Base-by-base conservation (phyloP, 2,888 invertebrate species). In the Ectemnius lituratus region DNA sequence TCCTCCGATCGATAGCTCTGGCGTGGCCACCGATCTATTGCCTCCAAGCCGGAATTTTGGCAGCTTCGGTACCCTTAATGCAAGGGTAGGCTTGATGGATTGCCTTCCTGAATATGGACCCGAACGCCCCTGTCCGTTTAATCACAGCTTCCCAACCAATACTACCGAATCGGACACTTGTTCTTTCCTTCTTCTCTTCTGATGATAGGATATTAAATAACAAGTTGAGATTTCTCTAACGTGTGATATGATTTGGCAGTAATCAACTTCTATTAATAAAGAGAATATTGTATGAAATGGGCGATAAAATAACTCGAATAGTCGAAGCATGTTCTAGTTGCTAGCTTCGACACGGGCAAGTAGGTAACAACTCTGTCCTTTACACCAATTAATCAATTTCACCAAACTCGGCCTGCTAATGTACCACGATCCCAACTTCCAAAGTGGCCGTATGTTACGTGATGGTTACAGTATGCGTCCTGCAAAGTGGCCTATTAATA, bases 1-100 rank as follows among this genome's bases (percentile, higher is more conserved):
- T 75, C 52, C 47, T 52, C 20, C 52, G 69, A 73, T 76, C 72
- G 68, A 79, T 76, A 79, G 79, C 62, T 62, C 49, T 52, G 14
- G 56, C 20, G 28, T 37, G 37, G 47, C 61, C 75, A 69, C 57
- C 68, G 28, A n/a, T 28, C 23, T 60, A 60, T 28, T 37, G 23
- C 3, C 6, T n/a, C 23, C 37, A 37, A 11, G 46, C 61, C 18
- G 59, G 45, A 45, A 61, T 46, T 16, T 52, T 52, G 52, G n/a
- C 52, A 52, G 14, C 16, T 52, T 52, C n/a, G 52, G n/a, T 13
- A 52, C 4, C 52, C 16, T 16, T 52, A 52, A 52, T 52, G 52
- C 52, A 14, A 52, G 52, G 52, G 4, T 52, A 14, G 52, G 14
- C 52, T 16, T 52, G 52, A 52, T 52, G 14, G 52, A 52, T 52